A percentile compares a stretch with the other conserved stretches of the same genome.
Conservation (phyloP, 2,888 invertebrate genomes). For the Diadegma fenestrale region DNA sequence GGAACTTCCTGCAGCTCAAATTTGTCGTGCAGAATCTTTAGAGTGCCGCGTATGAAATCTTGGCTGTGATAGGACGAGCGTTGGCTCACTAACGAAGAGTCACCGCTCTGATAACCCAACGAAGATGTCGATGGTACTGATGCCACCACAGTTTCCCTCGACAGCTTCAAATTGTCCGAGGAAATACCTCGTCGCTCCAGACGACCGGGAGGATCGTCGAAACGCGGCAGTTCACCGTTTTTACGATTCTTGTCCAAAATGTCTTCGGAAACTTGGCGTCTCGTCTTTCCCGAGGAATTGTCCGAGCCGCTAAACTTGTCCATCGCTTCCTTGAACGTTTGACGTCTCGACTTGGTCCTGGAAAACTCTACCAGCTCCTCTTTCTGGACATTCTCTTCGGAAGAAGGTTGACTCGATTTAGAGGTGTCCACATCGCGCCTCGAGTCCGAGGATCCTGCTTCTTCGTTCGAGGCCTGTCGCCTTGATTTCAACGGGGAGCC, state of each 20-base stretch:
- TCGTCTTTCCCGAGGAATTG: conserved; percentile 19
- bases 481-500: conserved; percentile 73
- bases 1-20: conserved; percentile 79
- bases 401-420: conserved; percentile 42
- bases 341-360: conserved; percentile 53
- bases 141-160: conserved; percentile 69
- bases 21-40: conserved; percentile 79
- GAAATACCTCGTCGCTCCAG: conserved; percentile 80
- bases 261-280: conserved; percentile 79
- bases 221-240: conserved; percentile 55
- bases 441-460: conserved; percentile 21
- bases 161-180: conserved; percentile 78
- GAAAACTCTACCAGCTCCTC: conserved; percentile 15
- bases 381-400: conserved; percentile 32
- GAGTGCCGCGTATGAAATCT: conserved; percentile 74
- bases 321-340: conserved; percentile 59
- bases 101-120: conserved; percentile 70
- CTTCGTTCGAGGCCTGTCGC: conserved; percentile 57
- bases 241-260: conserved; percentile 75
- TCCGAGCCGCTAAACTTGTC: conserved; percentile 64
- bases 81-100: conserved; percentile 66
- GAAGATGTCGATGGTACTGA: conserved; percentile 70
- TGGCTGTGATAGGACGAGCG: conserved; percentile 63
- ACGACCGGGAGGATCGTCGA: conserved; percentile 65
- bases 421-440: conserved; percentile 15